Evolutionary conservation across 2,797 vertebrate species (phyloP).

Genomic region (Rhyacichthys aspro): DNA sequence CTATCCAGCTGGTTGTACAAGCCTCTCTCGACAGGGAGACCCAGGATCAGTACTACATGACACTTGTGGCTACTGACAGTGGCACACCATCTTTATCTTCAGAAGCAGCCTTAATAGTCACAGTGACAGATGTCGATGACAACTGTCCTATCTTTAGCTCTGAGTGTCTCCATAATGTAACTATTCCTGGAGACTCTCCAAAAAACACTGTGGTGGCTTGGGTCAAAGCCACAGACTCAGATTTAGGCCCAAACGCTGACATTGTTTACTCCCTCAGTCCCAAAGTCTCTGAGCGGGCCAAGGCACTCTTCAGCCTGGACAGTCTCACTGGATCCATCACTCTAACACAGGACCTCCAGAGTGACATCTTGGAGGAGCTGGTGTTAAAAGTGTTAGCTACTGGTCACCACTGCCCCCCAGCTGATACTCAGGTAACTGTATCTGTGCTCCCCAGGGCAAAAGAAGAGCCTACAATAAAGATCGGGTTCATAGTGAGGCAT

Average conservation of each 20-base stretch:
- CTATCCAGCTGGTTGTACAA: slow-evolving; percentile 68
- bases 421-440: slow-evolving; percentile 77
- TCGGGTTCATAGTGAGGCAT: slow-evolving; percentile 80
- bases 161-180: slow-evolving; percentile 53
- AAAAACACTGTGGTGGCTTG: slow-evolving; percentile 69
- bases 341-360: slow-evolving; percentile 67
- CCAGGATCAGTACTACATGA: slow-evolving; percentile 69
- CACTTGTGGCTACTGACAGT: slow-evolving; percentile 73
- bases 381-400: slow-evolving; percentile 77
- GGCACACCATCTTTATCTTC: slow-evolving; percentile 70
- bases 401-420: slow-evolving; percentile 74
- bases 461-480: slow-evolving; percentile 72
- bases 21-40: slow-evolving; percentile 77
- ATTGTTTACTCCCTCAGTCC: slow-evolving; percentile 80
- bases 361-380: slow-evolving; percentile 70
- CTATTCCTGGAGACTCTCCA: slow-evolving; percentile 62
- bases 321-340: slow-evolving; percentile 73
- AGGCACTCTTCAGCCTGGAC: slow-evolving; percentile 76
- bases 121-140: slow-evolving; percentile 82
- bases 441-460: slow-evolving; percentile 69
- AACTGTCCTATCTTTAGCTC: slow-evolving; percentile 80
- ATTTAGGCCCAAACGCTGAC: slow-evolving; percentile 73
- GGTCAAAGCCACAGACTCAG: slow-evolving; percentile 77
- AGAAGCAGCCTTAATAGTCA: slow-evolving; percentile 70
- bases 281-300: slow-evolving; percentile 76